These are phyloP conservation scores for Spinus pinus DNA, from an alignment of 2,797 vertebrate species.

Conservation along the genomic window DNA sequence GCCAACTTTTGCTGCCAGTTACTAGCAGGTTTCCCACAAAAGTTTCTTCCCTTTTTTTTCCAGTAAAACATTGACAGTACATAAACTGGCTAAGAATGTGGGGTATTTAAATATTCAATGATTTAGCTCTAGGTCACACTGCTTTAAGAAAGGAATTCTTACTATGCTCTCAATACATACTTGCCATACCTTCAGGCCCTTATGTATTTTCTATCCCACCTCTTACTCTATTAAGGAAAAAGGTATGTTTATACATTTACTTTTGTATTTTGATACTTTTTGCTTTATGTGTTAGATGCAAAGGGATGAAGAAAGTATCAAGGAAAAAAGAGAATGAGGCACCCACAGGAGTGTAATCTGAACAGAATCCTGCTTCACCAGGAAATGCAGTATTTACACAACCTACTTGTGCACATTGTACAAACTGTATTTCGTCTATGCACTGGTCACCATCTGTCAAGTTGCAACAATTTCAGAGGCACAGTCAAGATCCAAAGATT, in stretches of 20 bases:
- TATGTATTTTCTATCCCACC: neutral
- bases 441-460: neutral
- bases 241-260: neutral
- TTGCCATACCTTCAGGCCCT: neutral
- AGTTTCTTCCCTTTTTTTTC: neutral
- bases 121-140: neutral
- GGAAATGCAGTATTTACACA: neutral
- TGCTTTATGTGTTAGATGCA: neutral
- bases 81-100: neutral
- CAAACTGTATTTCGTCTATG: neutral
- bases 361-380: neutral
- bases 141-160: neutral
- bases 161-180: neutral
- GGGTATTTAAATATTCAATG: neutral
- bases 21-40: neutral
- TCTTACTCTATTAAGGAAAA: neutral
- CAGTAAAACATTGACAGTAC: neutral
- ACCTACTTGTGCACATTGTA: neutral
- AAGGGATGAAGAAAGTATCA: neutral
- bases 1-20: neutral
- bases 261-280: neutral
- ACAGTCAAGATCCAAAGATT: neutral
- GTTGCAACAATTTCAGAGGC: neutral
- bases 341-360: neutral
- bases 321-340: neutral